Percentiles rank a stretch among this genome's conserved stretches.
Evolutionary conservation across 1,140 invertebrate genomes (phyloP).

Genomic region (Bradynema listronoti): DNA sequence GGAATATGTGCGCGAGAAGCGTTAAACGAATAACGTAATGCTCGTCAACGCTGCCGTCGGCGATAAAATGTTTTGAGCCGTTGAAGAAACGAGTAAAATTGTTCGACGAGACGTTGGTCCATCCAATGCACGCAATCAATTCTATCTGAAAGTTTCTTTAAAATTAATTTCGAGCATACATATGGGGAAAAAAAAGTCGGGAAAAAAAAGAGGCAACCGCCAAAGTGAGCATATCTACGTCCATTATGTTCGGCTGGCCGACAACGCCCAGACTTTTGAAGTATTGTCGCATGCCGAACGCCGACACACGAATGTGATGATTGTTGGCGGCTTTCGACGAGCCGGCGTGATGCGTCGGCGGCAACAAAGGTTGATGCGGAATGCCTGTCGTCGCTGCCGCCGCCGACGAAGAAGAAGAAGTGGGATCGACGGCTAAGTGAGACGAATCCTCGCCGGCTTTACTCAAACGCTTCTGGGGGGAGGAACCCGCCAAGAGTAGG

Average conservation of each 20-base stretch:
- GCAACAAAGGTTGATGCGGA: neutral
- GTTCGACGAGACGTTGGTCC: neutral
- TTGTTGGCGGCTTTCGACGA: neutral
- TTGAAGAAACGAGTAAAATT: neutral
- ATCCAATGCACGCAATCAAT: constrained; percentile 30
- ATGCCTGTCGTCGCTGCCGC: neutral
- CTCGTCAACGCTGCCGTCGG: constrained; percentile 40
- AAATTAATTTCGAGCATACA: neutral
- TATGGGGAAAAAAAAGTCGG: neutral
- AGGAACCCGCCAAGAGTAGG: constrained; percentile 24
- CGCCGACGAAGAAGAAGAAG: neutral
- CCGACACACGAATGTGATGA: neutral
- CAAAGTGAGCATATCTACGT: constrained; percentile 51
- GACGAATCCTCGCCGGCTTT: constrained; percentile 1
- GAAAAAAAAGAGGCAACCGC: constrained; percentile 22
- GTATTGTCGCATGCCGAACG: neutral
- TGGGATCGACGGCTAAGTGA: constrained; percentile 3
- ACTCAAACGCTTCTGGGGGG: neutral
- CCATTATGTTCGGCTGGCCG: constrained; percentile 39
- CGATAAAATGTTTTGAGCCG: neutral
- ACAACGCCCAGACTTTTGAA: constrained; percentile 5
- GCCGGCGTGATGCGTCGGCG: neutral
- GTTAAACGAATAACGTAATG: constrained; percentile 25
- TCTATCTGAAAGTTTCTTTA: constrained; percentile 12
- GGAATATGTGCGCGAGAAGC: constrained; percentile 46